These are phyloP conservation scores for Nerophis lumbriciformis DNA, from an alignment of 2,113 vertebrate genomes.

Conservation along the genomic window DNA sequence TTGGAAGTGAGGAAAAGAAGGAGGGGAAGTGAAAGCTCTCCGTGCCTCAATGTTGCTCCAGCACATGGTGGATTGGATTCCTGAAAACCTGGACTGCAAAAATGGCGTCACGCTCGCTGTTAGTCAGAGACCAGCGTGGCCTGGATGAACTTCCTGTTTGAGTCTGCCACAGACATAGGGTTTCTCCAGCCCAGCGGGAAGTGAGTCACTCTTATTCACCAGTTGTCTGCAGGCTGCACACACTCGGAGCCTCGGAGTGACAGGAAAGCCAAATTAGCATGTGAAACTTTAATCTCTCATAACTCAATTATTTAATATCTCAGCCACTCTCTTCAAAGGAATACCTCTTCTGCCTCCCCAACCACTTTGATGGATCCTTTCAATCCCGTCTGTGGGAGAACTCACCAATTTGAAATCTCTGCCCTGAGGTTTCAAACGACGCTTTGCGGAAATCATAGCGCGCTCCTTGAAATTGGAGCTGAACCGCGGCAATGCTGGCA, in stretches of 20 bases:
- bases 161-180: slow-evolving; percentile 61
- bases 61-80: slow-evolving; percentile 55
- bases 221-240: slow-evolving; percentile 56
- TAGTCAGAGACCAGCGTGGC: slow-evolving; percentile 57
- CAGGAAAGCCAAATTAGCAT: slow-evolving; percentile 65
- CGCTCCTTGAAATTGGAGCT: slow-evolving; percentile 43
- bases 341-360: slow-evolving; percentile 48
- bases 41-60: slow-evolving; percentile 45
- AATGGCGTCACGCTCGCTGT: slow-evolving; percentile 60
- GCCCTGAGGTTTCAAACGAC: slow-evolving; percentile 45
- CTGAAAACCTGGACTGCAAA: slow-evolving; percentile 61
- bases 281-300: slow-evolving; percentile 73
- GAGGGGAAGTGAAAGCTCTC: slow-evolving; percentile 50
- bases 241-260: slow-evolving; percentile 53
- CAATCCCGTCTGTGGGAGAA: slow-evolving; percentile 56
- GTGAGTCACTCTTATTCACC: slow-evolving; percentile 63
- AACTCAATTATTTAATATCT: slow-evolving; percentile 75
- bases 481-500: slow-evolving; percentile 36
- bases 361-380: slow-evolving; percentile 55
- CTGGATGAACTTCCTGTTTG: slow-evolving; percentile 70
- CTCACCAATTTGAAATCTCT: slow-evolving; percentile 52
- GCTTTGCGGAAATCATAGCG: slow-evolving; percentile 47
- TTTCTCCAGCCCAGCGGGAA: slow-evolving; percentile 68
- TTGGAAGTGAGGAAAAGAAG: slow-evolving; percentile 14
- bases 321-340: slow-evolving; percentile 66